A percentile compares a stretch with the other conserved stretches of the same genome.
Evolutionary conservation across 37 sponge, comb jelly and placozoan species (phyloP).

Genomic region (Tethya wilhelma): DNA sequence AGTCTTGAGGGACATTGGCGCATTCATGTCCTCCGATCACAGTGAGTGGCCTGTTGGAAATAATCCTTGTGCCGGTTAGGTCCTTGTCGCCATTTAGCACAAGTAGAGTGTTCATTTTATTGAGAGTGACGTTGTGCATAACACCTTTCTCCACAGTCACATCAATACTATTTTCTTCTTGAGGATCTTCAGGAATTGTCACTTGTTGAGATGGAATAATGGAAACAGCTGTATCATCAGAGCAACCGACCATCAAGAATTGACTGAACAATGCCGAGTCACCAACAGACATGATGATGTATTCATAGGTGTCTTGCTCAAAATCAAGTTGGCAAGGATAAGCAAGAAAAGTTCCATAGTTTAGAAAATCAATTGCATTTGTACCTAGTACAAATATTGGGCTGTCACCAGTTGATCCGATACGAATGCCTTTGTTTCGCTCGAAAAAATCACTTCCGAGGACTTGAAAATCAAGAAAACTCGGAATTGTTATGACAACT

Average conservation of each 20-base stretch:
- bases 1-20: background rate
- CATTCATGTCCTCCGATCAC: conserved; percentile 3
- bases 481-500: no score
- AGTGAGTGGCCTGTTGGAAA: background rate
- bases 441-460: background rate
- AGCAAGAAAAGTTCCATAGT: background rate
- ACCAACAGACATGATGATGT: background rate
- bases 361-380: background rate
- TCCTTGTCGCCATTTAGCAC: background rate
- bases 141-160: background rate
- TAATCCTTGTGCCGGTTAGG: background rate
- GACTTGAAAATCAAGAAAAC: no score
- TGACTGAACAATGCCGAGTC: background rate
- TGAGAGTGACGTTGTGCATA: no score
- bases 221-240: background rate
- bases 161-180: background rate
- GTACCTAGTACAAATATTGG: background rate
- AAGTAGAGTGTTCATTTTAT: conserved; percentile 11
- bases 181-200: background rate
- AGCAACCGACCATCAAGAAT: background rate
- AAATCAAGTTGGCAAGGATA: background rate
- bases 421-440: conserved; percentile 1
- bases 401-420: background rate
- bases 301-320: background rate
- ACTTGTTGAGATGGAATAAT: background rate